phyloP scores from a whole-genome alignment of 2,113 vertebrate genomes.

The Copsychus sechellarum region DNA sequence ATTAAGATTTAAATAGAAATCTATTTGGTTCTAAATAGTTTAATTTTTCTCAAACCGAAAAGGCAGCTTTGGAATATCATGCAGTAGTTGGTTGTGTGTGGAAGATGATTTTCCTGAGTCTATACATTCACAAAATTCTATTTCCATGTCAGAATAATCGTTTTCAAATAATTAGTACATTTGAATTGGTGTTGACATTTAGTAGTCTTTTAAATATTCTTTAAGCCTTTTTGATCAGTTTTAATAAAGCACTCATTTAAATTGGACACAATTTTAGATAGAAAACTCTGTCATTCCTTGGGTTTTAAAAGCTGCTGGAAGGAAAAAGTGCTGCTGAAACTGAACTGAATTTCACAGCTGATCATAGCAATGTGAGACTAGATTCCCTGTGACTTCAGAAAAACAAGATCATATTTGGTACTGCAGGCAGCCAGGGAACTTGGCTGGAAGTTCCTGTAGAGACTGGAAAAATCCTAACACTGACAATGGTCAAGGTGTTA shows the following conservation, averaged over 20 bases:
- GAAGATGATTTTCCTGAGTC: slow-evolving; percentile 6
- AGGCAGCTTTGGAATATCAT: background rate
- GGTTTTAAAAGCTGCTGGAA: background rate
- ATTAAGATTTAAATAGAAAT: slow-evolving; percentile 49
- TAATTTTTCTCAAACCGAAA: slow-evolving; percentile 34
- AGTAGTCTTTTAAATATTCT: slow-evolving; percentile 14
- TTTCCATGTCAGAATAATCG: slow-evolving; percentile 35
- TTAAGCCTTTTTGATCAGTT: slow-evolving; percentile 9
- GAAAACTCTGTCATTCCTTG: background rate
- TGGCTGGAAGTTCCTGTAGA: background rate
- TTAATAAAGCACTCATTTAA: slow-evolving; percentile 20
- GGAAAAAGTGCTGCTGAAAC: background rate
- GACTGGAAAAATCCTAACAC: background rate
- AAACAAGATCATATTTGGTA: background rate
- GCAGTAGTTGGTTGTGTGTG: background rate
- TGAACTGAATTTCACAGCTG: background rate
- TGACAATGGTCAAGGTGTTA: background rate
- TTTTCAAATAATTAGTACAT: slow-evolving; percentile 17
- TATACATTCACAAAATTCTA: background rate
- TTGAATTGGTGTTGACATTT: slow-evolving; percentile 9
- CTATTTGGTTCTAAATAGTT: slow-evolving; percentile 31
- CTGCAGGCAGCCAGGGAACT: background rate
- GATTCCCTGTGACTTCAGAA: background rate
- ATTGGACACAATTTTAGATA: background rate
- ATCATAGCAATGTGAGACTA: background rate